Percentiles rank a stretch among this genome's conserved stretches.
phyloP scores from a whole-genome alignment of 1,140 invertebrate genomes.

The Drosophila sucinea region DNA sequence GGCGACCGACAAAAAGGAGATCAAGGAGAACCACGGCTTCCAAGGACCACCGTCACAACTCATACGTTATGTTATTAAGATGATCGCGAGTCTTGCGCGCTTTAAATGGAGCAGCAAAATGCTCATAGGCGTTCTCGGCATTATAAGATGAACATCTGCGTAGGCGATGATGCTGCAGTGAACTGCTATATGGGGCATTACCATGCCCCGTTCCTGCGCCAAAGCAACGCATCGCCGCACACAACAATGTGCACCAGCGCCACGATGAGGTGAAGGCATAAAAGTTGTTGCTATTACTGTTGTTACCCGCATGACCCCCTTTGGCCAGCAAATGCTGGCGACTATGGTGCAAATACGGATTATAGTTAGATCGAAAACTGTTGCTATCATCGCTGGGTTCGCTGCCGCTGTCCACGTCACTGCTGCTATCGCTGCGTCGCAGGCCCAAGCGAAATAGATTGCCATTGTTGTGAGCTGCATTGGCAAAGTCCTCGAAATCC shows the following conservation, averaged over 20 bases:
- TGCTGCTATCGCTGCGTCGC: slow-evolving; percentile 69
- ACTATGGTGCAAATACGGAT: slow-evolving; percentile 78
- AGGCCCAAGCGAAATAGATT: slow-evolving; percentile 75
- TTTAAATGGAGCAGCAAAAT: slow-evolving; percentile 77
- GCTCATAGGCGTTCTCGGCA: slow-evolving; percentile 75
- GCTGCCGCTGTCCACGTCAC: slow-evolving; percentile 53
- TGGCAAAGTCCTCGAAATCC: slow-evolving; percentile 73
- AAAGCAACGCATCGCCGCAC: slow-evolving; percentile 82
- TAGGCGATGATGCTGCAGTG: slow-evolving; percentile 65
- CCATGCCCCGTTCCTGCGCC: slow-evolving; percentile 63
- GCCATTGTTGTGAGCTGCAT: slow-evolving; percentile 74
- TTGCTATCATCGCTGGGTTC: slow-evolving; percentile 71
- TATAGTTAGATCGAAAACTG: slow-evolving; percentile 79
- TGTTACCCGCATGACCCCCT: slow-evolving; percentile 9
- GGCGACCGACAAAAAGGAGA: slow-evolving; percentile 57
- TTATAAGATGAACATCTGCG: slow-evolving; percentile 75
- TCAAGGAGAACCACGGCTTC: slow-evolving; percentile 62
- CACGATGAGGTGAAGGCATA: slow-evolving; percentile 78
- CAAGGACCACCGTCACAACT: slow-evolving; percentile 79
- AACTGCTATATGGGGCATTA: slow-evolving; percentile 71
- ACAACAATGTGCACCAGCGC: slow-evolving; percentile 80
- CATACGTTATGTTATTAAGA: slow-evolving; percentile 82
- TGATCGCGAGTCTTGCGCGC: slow-evolving; percentile 79
- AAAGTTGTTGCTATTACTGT: slow-evolving; percentile 49
- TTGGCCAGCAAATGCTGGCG: slow-evolving; percentile 76